Percentiles rank a stretch among this genome's conserved stretches.
Conservation (phyloP, 2,888 invertebrate species). For the Candidula unifasciata region DNA sequence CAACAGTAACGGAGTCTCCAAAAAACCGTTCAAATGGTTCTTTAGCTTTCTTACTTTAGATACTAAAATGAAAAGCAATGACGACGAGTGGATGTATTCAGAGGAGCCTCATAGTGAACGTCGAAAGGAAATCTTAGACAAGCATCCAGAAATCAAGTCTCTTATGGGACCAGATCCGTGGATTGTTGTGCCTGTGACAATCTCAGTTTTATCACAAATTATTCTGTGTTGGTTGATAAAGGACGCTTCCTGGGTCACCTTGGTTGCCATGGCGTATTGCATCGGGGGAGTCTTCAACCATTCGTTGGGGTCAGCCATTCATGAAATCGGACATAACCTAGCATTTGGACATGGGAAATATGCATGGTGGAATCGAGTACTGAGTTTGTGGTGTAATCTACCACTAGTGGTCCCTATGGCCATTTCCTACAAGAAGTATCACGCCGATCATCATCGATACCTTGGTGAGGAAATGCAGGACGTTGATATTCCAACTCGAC, state of each 20-base stretch:
- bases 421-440: conserved; percentile 78
- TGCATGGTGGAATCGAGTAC: conserved; percentile 57
- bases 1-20: not conserved
- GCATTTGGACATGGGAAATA: conserved; percentile 76
- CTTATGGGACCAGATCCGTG: conserved; percentile 76
- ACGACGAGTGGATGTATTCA: conserved; percentile 90
- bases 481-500: conserved; percentile 76
- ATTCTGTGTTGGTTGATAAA: conserved; percentile 66
- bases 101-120: conserved; percentile 97
- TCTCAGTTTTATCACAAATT: conserved; percentile 69
- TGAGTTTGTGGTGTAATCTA: conserved; percentile 76
- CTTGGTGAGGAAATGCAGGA: conserved; percentile 77
- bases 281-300: conserved; percentile 76
- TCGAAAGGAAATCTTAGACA: conserved; percentile 89
- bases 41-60: conserved; percentile 52
- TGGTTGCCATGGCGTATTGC: conserved; percentile 70
- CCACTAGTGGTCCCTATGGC: conserved; percentile 76
- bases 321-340: conserved; percentile 78
- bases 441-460: conserved; percentile 77
- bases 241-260: conserved; percentile 70
- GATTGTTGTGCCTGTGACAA: conserved; percentile 69
- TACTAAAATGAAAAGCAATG: conserved; percentile 50
- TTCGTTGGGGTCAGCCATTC: conserved; percentile 76
- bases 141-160: conserved; percentile 77
- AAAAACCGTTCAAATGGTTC: conserved; percentile 54